Conservation (phyloP, 2,113 vertebrate genomes). For the Petrocephalus microphthalmus region DNA sequence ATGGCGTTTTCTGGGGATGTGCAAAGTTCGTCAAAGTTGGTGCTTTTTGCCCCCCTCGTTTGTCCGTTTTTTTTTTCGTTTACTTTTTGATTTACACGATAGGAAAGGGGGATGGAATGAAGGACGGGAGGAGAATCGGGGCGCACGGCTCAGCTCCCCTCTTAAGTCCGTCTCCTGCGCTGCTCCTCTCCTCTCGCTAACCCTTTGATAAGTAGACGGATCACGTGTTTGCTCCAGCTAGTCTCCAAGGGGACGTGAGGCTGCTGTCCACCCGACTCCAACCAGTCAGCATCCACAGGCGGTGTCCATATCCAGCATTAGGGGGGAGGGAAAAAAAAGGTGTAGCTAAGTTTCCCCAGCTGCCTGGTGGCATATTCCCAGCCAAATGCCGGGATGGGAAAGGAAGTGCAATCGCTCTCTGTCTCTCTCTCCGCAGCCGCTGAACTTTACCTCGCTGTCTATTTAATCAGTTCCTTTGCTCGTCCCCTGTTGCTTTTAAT, state of each 20-base stretch:
- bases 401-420: neutral
- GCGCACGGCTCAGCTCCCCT: slow-evolving; percentile 35
- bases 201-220: slow-evolving; percentile 64
- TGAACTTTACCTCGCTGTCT: slow-evolving; percentile 2
- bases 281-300: slow-evolving; percentile 55
- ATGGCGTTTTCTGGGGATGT: slow-evolving; percentile 74
- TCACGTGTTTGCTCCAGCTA: slow-evolving; percentile 63
- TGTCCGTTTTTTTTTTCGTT: slow-evolving; percentile 42
- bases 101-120: slow-evolving; percentile 50
- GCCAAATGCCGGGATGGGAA: neutral
- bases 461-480: slow-evolving; percentile 1
- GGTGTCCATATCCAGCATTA: slow-evolving; percentile 33
- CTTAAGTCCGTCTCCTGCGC: slow-evolving; percentile 31
- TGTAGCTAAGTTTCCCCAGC: slow-evolving; percentile 5
- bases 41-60: slow-evolving; percentile 54
- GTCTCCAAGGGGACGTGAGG: slow-evolving; percentile 72
- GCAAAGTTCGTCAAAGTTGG: slow-evolving; percentile 74
- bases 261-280: slow-evolving; percentile 43
- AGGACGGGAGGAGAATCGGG: slow-evolving; percentile 52
- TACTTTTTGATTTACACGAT: slow-evolving; percentile 29
- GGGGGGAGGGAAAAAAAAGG: slow-evolving; percentile 10
- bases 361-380: neutral
- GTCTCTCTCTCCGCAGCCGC: neutral
- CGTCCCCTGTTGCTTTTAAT: neutral
- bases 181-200: slow-evolving; percentile 36